Percentiles rank a stretch among this genome's conserved stretches.
Evolutionary conservation across 2,113 vertebrate genomes (phyloP).

Genomic region (Furnarius figulus): DNA sequence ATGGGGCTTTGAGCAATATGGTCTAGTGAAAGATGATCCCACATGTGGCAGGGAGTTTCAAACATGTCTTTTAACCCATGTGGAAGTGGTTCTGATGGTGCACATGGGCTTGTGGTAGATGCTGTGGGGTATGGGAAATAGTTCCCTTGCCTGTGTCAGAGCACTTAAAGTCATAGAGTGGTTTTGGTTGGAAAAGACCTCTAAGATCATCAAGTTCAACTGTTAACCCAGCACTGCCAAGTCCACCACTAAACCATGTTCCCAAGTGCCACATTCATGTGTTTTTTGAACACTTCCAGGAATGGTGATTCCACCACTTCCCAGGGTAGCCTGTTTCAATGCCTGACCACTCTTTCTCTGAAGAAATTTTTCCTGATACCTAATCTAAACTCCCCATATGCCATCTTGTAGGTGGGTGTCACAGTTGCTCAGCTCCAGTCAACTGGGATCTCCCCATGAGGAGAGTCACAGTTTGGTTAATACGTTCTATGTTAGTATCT

Average conservation of each 20-base stretch:
- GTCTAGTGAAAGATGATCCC: background rate
- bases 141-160: background rate
- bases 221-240: background rate
- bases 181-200: background rate
- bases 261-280: background rate
- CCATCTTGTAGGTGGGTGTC: background rate
- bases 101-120: background rate
- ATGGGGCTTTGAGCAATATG: background rate
- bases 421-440: background rate
- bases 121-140: background rate
- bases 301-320: background rate
- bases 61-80: background rate
- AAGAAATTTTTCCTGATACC: background rate
- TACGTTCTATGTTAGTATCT: background rate
- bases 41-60: background rate
- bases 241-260: background rate
- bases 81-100: background rate
- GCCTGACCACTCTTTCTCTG: background rate
- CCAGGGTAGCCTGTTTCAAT: background rate
- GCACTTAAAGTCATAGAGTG: background rate
- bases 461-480: background rate
- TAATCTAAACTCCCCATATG: background rate
- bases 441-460: background rate
- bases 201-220: background rate
- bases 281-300: background rate